Evolutionary conservation across 2,888 invertebrate species (phyloP).

Genomic region (Phengaris alcon): DNA sequence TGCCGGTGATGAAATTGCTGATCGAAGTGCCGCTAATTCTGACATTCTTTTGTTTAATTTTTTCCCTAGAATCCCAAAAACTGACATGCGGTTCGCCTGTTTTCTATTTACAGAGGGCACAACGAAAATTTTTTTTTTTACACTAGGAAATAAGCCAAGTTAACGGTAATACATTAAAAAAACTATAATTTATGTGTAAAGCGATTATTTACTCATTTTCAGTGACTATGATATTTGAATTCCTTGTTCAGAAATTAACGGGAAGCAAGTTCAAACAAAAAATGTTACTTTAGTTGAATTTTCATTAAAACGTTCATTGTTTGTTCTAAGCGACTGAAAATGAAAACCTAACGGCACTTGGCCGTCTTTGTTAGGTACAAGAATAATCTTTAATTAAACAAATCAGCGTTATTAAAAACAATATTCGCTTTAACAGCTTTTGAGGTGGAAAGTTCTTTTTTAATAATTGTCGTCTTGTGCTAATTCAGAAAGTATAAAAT

Average conservation of each 20-base stretch:
- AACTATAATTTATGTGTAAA: too few relatives aligned
- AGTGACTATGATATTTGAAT: neutral
- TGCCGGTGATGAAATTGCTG: constrained; percentile 61
- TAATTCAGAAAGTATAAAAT: constrained; percentile 9
- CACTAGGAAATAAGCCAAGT: too few relatives aligned
- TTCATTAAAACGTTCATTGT: neutral
- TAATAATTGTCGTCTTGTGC: neutral
- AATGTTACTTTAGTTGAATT: neutral
- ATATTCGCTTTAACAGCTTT: neutral
- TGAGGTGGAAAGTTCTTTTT: neutral
- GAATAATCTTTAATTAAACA: too few relatives aligned
- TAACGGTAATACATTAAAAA: too few relatives aligned
- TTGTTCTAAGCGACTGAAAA: neutral
- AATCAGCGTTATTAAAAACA: neutral
- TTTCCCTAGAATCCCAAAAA: constrained; percentile 6
- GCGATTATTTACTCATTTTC: too few relatives aligned
- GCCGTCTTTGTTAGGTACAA: neutral
- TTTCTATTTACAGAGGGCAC: neutral
- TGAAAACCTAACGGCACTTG: neutral
- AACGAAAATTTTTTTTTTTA: neutral
- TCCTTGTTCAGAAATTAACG: neutral
- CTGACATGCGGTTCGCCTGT: neutral
- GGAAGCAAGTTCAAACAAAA: neutral
- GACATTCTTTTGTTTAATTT: constrained; percentile 1
- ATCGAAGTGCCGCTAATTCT: constrained; percentile 37